Evolutionary conservation across 2,888 invertebrate species (phyloP).

Genomic region (Drosophila glabriapex): DNA sequence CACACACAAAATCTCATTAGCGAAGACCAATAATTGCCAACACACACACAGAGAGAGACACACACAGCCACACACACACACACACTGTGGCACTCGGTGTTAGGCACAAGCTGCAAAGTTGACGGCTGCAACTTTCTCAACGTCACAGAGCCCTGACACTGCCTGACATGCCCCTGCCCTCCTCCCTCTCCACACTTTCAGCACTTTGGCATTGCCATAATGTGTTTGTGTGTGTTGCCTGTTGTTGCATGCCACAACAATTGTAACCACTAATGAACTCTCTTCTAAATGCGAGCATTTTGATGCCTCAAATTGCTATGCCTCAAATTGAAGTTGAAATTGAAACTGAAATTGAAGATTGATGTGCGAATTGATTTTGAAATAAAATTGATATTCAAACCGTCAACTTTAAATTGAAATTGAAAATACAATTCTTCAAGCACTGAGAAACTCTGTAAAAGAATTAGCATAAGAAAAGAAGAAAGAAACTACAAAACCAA

Average conservation of each 20-base stretch:
- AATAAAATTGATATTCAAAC: neutral
- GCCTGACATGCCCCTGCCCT: conserved; percentile 49
- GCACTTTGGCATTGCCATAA: conserved; percentile 34
- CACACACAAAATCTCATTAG: conserved; percentile 63
- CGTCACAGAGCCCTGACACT: conserved; percentile 60
- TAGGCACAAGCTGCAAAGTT: conserved; percentile 59
- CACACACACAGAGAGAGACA: conserved; percentile 13
- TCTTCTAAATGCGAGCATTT: conserved; percentile 20
- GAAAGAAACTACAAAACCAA: neutral
- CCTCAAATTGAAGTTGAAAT: conserved; percentile 3
- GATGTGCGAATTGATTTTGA: neutral
- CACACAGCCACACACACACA: conserved; percentile 9
- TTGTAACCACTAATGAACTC: conserved; percentile 44
- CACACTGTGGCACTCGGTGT: conserved; percentile 34
- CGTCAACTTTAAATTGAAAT: neutral
- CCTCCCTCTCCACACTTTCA: neutral
- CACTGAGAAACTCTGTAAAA: neutral
- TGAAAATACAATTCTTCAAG: neutral
- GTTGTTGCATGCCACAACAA: conserved; percentile 21
- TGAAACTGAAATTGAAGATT: conserved; percentile 3
- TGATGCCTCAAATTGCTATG: conserved; percentile 25
- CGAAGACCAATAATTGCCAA: conserved; percentile 56
- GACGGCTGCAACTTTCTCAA: conserved; percentile 67
- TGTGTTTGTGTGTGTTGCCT: conserved; percentile 8
- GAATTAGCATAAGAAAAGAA: no score